Evolutionary conservation across 2,888 invertebrate species (phyloP).

Genomic region (Andricus quercusramuli): DNA sequence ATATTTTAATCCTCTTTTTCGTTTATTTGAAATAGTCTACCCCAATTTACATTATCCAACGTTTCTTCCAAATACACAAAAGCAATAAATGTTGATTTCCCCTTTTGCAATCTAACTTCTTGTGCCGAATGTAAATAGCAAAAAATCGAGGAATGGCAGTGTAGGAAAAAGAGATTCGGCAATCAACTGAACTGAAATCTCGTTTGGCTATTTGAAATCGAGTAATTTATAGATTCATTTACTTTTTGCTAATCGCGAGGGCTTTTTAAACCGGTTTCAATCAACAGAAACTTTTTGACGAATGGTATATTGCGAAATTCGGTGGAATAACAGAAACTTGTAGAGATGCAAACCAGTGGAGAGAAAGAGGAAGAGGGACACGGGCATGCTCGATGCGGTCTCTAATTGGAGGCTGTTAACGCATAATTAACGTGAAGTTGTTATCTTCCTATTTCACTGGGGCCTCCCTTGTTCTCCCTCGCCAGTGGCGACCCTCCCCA

Average conservation of each 20-base stretch:
- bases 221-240: slow-evolving; percentile 12
- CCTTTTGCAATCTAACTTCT: not conserved
- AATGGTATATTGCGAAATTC: not conserved
- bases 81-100: no score
- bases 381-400: slow-evolving; percentile 60
- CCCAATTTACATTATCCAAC: no score
- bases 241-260: slow-evolving; percentile 7
- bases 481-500: slow-evolving; percentile 55
- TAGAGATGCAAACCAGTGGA: slow-evolving; percentile 18
- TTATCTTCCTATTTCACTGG: slow-evolving; percentile 62
- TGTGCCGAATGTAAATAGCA: not conserved
- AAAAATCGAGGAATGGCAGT: slow-evolving; percentile 10
- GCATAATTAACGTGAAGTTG: slow-evolving; percentile 70
- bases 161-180: not conserved
- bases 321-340: slow-evolving; percentile 36
- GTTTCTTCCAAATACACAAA: no score
- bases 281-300: not conserved
- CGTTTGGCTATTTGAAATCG: slow-evolving; percentile 13
- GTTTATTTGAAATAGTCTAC: no score
- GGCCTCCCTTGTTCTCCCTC: slow-evolving; percentile 46
- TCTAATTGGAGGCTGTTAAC: slow-evolving; percentile 72
- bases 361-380: slow-evolving; percentile 43
- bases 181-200: slow-evolving; percentile 24
- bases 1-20: no score
- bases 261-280: not conserved